Percentiles rank a stretch among this genome's conserved stretches.
These are phyloP conservation scores for Conus canariensis DNA, from an alignment of 2,888 invertebrate genomes.

Conservation along the genomic window DNA sequence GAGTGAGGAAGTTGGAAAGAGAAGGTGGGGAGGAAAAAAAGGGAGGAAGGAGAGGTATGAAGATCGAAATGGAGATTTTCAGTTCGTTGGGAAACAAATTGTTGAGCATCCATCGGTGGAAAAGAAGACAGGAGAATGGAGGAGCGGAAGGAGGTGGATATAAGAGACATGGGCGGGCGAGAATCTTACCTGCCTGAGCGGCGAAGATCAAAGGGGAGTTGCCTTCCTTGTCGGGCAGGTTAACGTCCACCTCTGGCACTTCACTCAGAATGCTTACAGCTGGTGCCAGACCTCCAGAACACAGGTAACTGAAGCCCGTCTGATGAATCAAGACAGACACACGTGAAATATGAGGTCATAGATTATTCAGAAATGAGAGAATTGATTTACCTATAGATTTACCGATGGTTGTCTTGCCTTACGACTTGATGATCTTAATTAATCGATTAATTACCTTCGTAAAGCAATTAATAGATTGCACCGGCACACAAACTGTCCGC, in stretches of 20 bases:
- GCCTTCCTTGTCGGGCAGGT: constrained; percentile 87
- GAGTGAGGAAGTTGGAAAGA: too few species aligned
- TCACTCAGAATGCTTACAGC: constrained; percentile 84
- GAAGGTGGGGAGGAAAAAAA: neutral
- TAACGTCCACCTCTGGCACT: constrained; percentile 84
- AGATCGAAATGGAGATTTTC: neutral
- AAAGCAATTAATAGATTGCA: too few species aligned
- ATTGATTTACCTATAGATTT: too few species aligned
- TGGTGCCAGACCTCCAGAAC: constrained; percentile 84
- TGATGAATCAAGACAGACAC: constrained; percentile 71
- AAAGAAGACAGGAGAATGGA: neutral
- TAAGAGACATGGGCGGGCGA: neutral
- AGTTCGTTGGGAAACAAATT: too few species aligned
- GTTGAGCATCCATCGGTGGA: too few species aligned
- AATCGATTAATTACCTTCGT: too few species aligned
- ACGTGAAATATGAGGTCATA: too few species aligned
- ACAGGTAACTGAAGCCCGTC: constrained; percentile 86
- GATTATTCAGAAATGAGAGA: too few species aligned
- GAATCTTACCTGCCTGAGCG: constrained; percentile 84
- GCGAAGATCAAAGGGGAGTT: constrained; percentile 88
- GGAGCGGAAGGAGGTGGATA: neutral
- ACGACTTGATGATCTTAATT: too few species aligned
- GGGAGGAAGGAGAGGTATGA: neutral
- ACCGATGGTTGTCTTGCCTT: too few species aligned
- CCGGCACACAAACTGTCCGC: too few species aligned